A percentile compares a stretch with the other conserved stretches of the same genome.
Conservation (phyloP, 2,888 invertebrate genomes). For the Lasioglossum villosulum region DNA sequence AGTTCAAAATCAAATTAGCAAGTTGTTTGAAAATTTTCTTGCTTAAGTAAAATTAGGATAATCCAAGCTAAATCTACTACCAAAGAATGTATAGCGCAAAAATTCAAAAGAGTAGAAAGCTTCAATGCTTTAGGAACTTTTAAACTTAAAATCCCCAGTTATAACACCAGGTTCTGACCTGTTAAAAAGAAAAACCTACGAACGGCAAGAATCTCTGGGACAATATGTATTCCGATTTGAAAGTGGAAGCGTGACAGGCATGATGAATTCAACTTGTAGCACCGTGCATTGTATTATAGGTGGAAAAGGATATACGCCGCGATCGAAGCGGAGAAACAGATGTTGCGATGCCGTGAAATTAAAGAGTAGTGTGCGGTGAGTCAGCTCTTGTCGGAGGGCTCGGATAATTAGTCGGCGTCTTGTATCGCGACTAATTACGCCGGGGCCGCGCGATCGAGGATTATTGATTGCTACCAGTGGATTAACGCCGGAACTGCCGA, state of each 20-base stretch:
- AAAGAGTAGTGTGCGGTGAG: neutral
- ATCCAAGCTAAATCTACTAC: too few species aligned
- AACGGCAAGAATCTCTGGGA: conserved; percentile 9
- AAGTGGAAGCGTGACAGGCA: neutral
- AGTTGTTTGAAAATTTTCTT: too few species aligned
- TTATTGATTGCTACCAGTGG: neutral
- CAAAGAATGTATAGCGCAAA: too few species aligned
- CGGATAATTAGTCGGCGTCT: conserved; percentile 25
- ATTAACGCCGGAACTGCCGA: neutral
- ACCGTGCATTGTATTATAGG: neutral
- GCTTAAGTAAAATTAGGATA: too few species aligned
- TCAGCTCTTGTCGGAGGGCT: neutral
- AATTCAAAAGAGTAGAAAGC: too few species aligned
- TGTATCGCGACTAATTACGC: conserved; percentile 3
- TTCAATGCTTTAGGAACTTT: too few species aligned
- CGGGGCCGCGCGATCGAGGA: neutral
- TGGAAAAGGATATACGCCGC: neutral
- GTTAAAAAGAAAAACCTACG: too few species aligned
- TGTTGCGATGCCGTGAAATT: conserved; percentile 31
- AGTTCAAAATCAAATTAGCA: too few species aligned
- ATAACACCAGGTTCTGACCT: too few species aligned
- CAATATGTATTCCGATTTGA: conserved; percentile 22
- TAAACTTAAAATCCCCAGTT: too few species aligned
- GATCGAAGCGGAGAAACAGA: neutral
- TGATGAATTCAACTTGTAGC: conserved; percentile 13